A percentile compares a stretch with the other conserved stretches of the same genome.
These are phyloP conservation scores for Enteromius paludinosus DNA, from an alignment of 2,797 vertebrate genomes.

Conservation along the genomic window DNA sequence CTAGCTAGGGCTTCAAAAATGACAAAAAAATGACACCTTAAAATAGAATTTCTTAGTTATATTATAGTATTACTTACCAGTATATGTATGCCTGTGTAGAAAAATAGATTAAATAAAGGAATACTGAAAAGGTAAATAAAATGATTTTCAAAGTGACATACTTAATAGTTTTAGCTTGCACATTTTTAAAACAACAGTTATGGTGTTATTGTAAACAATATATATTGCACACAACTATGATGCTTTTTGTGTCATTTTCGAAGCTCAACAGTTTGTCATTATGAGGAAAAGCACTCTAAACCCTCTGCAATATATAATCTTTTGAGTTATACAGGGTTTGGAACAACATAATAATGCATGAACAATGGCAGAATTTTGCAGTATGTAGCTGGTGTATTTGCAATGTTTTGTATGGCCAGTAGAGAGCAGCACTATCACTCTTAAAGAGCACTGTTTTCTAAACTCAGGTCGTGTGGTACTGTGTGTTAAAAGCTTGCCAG, in stretches of 20 bases:
- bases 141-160: background rate
- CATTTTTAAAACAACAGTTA: background rate
- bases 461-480: background rate
- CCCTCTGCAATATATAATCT: background rate
- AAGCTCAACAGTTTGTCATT: background rate
- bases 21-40: background rate
- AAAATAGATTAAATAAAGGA: background rate
- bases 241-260: background rate
- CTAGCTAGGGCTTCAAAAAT: background rate
- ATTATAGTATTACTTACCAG: too few species aligned
- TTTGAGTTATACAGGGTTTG: background rate
- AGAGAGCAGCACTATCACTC: constrained; percentile 57
- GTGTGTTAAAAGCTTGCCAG: constrained; percentile 23
- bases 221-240: too few species aligned
- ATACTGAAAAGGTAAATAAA: background rate
- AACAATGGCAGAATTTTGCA: background rate
- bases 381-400: background rate
- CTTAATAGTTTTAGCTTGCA: background rate
- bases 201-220: background rate
- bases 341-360: background rate
- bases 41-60: background rate
- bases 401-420: constrained; percentile 32
- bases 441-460: background rate
- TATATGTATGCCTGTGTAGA: background rate
- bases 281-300: background rate